Evolutionary conservation across 2,113 vertebrate genomes (phyloP), one percentile per base, ranked within the genome.

Genomic region (Nansenia antarctica): DNA sequence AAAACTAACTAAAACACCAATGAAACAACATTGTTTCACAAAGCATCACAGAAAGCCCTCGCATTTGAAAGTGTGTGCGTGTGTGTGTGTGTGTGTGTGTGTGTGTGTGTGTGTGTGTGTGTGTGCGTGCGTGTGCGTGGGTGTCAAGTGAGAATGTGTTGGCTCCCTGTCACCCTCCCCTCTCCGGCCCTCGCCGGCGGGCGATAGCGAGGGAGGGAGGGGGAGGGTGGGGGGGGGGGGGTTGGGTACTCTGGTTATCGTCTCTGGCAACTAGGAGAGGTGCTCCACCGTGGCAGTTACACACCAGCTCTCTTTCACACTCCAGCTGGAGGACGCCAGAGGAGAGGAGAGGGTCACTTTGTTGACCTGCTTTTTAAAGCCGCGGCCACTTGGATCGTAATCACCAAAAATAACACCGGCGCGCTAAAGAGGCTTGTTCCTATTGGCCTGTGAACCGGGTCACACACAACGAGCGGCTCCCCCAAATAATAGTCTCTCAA

Each of bases 391-490:
- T 90, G 83, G 87, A 87, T 35, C 73, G 77, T 86, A 88, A 91
- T 92, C 89, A 91, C 89, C 84, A 91, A 91, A 91, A 92, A 92
- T 92, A 92, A 91, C 89, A 89, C 82, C 74, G 73, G 47, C 75
- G 71, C 86, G 81, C 89, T 88, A 87, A 90, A 91, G 87, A 90
- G 86, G 76, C 67, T 76, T 20, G 26, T 52, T 65, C 24, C 69
- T 20, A 74, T 79, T 37, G 70, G 63, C 82, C 77, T 72, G 60
- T 54, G 27, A 78, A 74, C 82, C 72, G 18, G 67, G 73, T 80
- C 85, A 84, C 80, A 84, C 80, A 77, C 80, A 76, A 66, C 62
- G 66, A 83, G 77, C 74, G 79, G 15, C 53, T 32, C 68, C 54
- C 74, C n/a, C 78, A 82, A 84, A 86, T 83, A 73, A 85, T 81